A percentile compares a stretch with the other conserved stretches of the same genome.
Conservation (phyloP, 2,113 vertebrate genomes). For the Condylura cristata region DNA sequence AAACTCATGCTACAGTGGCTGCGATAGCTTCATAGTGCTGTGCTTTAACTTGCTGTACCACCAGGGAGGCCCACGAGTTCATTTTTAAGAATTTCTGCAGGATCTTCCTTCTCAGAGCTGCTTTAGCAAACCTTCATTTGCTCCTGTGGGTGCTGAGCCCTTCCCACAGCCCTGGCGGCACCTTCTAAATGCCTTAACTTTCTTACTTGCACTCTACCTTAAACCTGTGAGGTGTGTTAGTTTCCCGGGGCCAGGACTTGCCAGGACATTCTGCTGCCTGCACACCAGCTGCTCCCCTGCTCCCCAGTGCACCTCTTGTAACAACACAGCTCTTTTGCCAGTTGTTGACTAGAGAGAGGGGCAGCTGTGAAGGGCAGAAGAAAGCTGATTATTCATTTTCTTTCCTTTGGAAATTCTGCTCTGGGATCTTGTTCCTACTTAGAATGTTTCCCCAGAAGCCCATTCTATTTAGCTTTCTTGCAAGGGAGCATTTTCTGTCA, state of each 20-base stretch:
- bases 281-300: constrained; percentile 57
- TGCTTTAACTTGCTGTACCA: no score
- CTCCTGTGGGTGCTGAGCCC: not conserved
- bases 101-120: not conserved
- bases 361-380: constrained; percentile 68
- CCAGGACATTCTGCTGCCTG: not conserved
- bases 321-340: constrained; percentile 49
- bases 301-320: constrained; percentile 16
- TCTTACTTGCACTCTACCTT: not conserved
- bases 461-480: constrained; percentile 56
- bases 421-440: constrained; percentile 64
- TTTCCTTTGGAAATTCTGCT: constrained; percentile 68
- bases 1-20: no score
- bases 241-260: constrained; percentile 42
- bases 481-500: constrained; percentile 66
- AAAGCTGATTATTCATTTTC: constrained; percentile 73
- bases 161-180: fast-evolving
- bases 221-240: constrained; percentile 11
- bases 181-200: not conserved
- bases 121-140: not conserved
- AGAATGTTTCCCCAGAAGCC: constrained; percentile 67
- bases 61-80: no score
- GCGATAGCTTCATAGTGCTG: no score
- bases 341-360: constrained; percentile 53
- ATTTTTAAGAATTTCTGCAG: not conserved